Evolutionary conservation across 2,113 vertebrate genomes (phyloP).

Genomic region (Cynopterus brachyotis): DNA sequence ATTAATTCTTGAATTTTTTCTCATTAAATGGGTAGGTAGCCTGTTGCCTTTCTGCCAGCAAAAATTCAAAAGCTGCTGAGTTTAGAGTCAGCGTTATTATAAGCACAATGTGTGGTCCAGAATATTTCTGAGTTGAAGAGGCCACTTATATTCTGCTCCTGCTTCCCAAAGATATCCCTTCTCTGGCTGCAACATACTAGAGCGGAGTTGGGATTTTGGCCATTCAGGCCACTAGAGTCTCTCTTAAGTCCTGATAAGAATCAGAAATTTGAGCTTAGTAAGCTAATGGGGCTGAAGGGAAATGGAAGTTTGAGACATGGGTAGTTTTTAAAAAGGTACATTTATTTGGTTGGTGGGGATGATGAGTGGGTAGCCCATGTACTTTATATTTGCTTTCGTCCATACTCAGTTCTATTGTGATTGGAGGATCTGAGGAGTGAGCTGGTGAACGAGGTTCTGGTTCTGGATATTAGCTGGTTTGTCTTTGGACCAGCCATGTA

Average conservation of each 20-base stretch:
- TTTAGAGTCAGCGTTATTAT: constrained; percentile 12
- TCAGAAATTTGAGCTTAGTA: constrained; percentile 33
- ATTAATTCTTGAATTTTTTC: constrained; percentile 5
- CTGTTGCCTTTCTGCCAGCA: not conserved
- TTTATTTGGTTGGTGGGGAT: not conserved
- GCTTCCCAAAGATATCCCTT: not conserved
- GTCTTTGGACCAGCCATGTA: not conserved
- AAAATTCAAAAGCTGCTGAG: not conserved
- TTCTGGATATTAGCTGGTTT: not conserved
- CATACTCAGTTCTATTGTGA: not conserved
- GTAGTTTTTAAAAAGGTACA: not conserved
- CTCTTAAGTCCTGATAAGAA: constrained; percentile 2
- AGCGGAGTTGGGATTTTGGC: not conserved
- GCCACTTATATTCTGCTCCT: not conserved
- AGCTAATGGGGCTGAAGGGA: not conserved
- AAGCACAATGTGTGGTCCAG: not conserved
- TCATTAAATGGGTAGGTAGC: not conserved
- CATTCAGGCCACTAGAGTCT: not conserved
- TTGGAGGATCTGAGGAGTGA: not conserved
- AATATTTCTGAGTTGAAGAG: not conserved
- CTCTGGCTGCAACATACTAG: not conserved
- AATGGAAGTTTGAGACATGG: not conserved
- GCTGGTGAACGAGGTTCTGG: not conserved
- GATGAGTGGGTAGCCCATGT: not conserved
- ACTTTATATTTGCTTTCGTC: not conserved